A percentile compares a stretch with the other conserved stretches of the same genome.
phyloP scores from a whole-genome alignment of 2,113 vertebrate species.

The Semnornis frantzii region DNA sequence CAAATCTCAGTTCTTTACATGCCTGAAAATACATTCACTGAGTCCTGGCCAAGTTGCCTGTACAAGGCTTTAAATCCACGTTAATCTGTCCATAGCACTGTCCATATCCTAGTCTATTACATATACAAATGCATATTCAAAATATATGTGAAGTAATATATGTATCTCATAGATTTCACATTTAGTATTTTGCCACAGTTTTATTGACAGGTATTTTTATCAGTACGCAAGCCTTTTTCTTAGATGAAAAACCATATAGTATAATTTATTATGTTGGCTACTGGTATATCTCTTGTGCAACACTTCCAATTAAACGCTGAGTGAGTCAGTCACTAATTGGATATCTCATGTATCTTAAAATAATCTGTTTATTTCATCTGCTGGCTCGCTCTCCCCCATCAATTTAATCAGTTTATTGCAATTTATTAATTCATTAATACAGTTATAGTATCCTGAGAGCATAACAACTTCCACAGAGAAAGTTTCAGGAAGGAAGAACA shows the following conservation, averaged over 20 bases:
- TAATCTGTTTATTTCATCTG: conserved; percentile 63
- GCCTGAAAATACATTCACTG: neutral
- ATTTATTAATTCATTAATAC: conserved; percentile 57
- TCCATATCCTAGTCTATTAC: neutral
- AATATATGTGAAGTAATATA: neutral
- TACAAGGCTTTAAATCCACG: neutral
- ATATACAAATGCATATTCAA: neutral
- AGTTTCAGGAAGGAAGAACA: conserved; percentile 15
- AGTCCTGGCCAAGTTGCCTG: neutral
- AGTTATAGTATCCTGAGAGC: neutral
- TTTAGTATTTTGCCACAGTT: neutral
- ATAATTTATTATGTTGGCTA: conserved; percentile 14
- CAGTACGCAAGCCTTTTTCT: neutral
- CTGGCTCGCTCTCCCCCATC: conserved; percentile 18
- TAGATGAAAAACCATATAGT: neutral
- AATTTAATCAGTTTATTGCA: conserved; percentile 66
- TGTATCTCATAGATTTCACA: neutral
- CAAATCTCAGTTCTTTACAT: neutral
- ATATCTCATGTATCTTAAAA: conserved; percentile 58
- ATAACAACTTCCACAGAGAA: conserved; percentile 18
- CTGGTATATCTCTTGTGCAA: conserved; percentile 46
- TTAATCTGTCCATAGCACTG: neutral
- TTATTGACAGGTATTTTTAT: neutral
- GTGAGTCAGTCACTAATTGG: conserved; percentile 55
- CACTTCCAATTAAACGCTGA: conserved; percentile 43